Evolutionary conservation across 2,888 invertebrate genomes (phyloP).

Genomic region (Lamellibrachia columna): DNA sequence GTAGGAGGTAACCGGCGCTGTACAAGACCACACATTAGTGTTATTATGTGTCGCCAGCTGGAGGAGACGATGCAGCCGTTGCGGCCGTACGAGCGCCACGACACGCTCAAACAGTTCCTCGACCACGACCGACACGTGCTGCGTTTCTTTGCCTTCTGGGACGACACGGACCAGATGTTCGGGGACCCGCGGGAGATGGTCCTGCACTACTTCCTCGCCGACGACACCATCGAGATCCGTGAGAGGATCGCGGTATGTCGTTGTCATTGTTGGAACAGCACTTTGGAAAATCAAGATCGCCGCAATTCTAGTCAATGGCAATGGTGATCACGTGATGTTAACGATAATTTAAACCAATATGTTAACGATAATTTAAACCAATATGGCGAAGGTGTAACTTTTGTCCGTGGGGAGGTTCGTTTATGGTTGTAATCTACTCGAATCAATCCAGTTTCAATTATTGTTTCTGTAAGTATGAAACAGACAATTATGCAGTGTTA

Average conservation of each 20-base stretch:
- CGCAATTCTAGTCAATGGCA: background rate
- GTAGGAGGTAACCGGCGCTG: too few relatives aligned
- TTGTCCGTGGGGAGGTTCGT: too few relatives aligned
- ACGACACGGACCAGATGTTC: slow-evolving; percentile 80
- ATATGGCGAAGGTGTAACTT: too few relatives aligned
- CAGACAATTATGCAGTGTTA: too few relatives aligned
- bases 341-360: background rate
- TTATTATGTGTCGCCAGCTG: slow-evolving; percentile 48
- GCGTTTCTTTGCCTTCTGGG: slow-evolving; percentile 89
- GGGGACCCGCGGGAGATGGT: slow-evolving; percentile 83
- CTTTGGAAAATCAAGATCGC: background rate
- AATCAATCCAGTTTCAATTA: too few relatives aligned
- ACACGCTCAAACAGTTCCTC: slow-evolving; percentile 81
- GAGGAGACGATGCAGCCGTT: slow-evolving; percentile 65
- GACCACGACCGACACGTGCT: slow-evolving; percentile 79
- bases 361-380: background rate
- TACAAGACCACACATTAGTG: too few relatives aligned
- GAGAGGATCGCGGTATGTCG: slow-evolving; percentile 71
- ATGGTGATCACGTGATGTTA: background rate
- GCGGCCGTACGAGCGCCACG: slow-evolving; percentile 65
- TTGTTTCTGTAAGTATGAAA: too few relatives aligned
- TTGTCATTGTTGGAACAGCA: background rate
- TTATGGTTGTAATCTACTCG: too few relatives aligned
- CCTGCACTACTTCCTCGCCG: slow-evolving; percentile 85
- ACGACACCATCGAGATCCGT: slow-evolving; percentile 88